Conservation (phyloP, 2,888 invertebrate species). For the Nineta flava region DNA sequence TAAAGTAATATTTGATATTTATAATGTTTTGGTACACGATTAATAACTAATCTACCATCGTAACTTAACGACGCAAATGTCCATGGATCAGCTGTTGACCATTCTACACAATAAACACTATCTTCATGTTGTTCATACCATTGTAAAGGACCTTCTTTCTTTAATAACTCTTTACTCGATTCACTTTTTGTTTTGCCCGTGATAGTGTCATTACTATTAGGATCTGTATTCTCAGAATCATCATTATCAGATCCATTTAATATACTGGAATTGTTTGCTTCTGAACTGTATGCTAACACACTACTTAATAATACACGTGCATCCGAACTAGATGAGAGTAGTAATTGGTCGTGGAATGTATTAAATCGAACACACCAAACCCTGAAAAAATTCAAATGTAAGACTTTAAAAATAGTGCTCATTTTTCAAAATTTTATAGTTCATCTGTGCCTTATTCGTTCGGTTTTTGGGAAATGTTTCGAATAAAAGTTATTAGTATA, state of each 20-base stretch:
- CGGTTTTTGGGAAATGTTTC: too few relatives aligned
- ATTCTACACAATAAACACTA: constrained; percentile 92
- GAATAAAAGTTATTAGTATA: too few relatives aligned
- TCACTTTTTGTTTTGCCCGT: neutral
- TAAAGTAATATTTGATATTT: constrained; percentile 78
- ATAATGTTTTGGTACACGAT: constrained; percentile 81
- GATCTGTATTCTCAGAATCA: constrained; percentile 14
- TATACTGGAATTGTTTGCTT: constrained; percentile 42
- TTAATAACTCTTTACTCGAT: neutral
- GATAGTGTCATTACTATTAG: neutral
- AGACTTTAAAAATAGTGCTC: constrained; percentile 2
- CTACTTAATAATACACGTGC: constrained; percentile 80
- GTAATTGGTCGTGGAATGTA: constrained; percentile 89
- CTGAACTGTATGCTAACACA: constrained; percentile 75
- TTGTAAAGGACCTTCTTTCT: constrained; percentile 67
- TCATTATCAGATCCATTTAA: constrained; percentile 30
- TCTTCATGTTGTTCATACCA: constrained; percentile 96
- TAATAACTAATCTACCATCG: constrained; percentile 87
- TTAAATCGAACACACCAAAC: constrained; percentile 93
- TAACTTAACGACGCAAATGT: constrained; percentile 97
- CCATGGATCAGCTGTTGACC: constrained; percentile 98
- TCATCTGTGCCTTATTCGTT: too few relatives aligned
- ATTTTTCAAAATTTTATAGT: too few relatives aligned
- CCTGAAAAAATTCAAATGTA: constrained; percentile 29
- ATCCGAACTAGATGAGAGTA: constrained; percentile 89